A percentile compares a stretch with the other conserved stretches of the same genome.
phyloP scores from a whole-genome alignment of 2,797 vertebrate species.

The Alca torda region DNA sequence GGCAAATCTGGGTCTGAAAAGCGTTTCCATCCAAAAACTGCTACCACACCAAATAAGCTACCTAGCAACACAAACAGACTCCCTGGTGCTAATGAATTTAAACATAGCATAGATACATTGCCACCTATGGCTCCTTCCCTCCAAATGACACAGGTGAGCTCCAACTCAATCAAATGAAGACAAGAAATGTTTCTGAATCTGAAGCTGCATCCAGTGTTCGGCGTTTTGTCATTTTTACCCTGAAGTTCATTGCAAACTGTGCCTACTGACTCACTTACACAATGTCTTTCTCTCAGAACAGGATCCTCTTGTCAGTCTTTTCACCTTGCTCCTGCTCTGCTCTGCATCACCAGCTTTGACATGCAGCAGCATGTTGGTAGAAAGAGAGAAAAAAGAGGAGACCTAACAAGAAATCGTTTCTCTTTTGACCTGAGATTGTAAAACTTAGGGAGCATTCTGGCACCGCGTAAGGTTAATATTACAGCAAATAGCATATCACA shows the following conservation, averaged over 20 bases:
- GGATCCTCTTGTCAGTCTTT: background rate
- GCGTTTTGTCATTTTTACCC: background rate
- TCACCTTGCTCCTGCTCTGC: conserved; percentile 27
- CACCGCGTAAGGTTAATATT: conserved; percentile 52
- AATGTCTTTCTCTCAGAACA: conserved; percentile 1
- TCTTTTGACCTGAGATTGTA: conserved; percentile 43
- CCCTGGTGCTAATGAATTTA: conserved; percentile 51
- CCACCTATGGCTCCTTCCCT: conserved; percentile 11
- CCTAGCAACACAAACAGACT: conserved; percentile 39
- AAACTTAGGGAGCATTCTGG: conserved; percentile 39
- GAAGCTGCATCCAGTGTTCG: background rate
- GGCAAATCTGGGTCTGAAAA: conserved; percentile 2
- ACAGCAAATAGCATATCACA: conserved; percentile 68
- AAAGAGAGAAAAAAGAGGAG: conserved; percentile 16
- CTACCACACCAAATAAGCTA: conserved; percentile 24
- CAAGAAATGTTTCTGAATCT: background rate
- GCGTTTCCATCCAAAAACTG: background rate
- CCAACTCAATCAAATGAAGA: background rate
- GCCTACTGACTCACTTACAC: background rate
- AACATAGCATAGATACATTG: background rate
- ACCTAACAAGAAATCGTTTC: conserved; percentile 32
- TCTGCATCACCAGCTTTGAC: conserved; percentile 23
- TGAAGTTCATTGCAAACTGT: background rate
- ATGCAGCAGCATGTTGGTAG: background rate
- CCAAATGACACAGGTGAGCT: background rate